A percentile compares a stretch with the other conserved stretches of the same genome.
These are phyloP conservation scores for Penaeus vannamei DNA, from an alignment of 1,140 invertebrate species.

Conservation along the genomic window DNA sequence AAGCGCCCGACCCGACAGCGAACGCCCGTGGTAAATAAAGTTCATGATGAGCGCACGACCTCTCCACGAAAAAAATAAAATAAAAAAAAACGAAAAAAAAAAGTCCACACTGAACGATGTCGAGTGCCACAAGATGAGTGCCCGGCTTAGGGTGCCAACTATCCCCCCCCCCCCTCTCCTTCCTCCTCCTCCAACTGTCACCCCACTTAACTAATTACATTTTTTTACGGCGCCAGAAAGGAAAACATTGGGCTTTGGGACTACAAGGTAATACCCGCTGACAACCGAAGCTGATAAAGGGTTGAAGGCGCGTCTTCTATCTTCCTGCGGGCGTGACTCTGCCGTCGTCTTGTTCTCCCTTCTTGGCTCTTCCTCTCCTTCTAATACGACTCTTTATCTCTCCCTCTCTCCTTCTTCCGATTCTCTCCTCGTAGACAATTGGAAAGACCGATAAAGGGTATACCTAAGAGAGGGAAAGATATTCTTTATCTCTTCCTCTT, in stretches of 20 bases:
- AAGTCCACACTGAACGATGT: too few species aligned
- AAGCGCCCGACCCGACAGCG: too few species aligned
- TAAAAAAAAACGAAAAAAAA: too few species aligned
- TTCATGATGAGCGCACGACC: too few species aligned
- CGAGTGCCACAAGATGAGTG: background rate
- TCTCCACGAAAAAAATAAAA: too few species aligned
- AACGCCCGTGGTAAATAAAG: too few species aligned
- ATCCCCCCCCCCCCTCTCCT: background rate
- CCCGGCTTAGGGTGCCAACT: constrained; percentile 18
- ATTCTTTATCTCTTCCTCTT: background rate
- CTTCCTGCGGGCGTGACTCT: too few species aligned
- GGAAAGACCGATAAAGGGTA: background rate
- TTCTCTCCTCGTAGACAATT: background rate
- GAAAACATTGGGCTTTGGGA: background rate
- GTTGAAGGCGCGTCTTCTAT: too few species aligned
- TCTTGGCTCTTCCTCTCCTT: background rate
- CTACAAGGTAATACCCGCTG: too few species aligned
- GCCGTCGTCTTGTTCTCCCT: background rate
- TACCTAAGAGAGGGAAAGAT: background rate
- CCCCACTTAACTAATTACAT: constrained; percentile 24
- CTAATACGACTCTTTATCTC: background rate
- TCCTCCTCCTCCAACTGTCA: background rate
- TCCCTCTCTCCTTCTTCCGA: background rate
- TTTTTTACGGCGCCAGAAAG: background rate
- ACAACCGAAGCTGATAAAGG: too few species aligned